Base-by-base conservation (phyloP, 2,113 vertebrate species). In the Mus spicilegus region DNA sequence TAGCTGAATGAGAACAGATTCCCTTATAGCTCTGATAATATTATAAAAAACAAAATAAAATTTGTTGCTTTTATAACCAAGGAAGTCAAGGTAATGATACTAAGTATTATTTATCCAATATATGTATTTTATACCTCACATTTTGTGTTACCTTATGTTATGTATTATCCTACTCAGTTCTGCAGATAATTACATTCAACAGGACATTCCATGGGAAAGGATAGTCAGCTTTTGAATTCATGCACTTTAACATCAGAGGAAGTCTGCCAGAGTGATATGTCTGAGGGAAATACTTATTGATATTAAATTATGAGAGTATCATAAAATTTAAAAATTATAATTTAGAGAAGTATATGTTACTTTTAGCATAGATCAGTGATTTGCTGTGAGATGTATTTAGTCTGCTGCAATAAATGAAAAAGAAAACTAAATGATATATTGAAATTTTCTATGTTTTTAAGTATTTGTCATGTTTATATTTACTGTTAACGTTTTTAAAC, bases 371-470 rank as follows among this genome's bases (percentile, higher is more conserved):
- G n/a, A 69, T 92, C 46, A 88, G 11, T 90, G 39, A 88, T 84
- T 94, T 89, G 3, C 20, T 93, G 2, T 90, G 36, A 87, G 36
- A 39, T 58, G 0, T 90, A 49, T 87, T 94, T 77, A 46, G 69
- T 61, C 86, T 61, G 61, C 7, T 87, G 33, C 10, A 90, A 20
- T 39, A 58, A 70, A 61, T 11, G 49, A 87, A 65, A 56, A 80
- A 49, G 28, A 72, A 63, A 88, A 11, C 17, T 36, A 89, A 91
- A 90, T 92, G 72, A n/a, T 87, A 4, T 65, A 67, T 26, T 86
- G 49, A 95, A 93, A 92, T 88, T 87, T 20, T 87, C 1, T 86
- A 69, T 93, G n/a, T 76, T 92, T 95, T 92, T 36, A 90, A 51
- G 77, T 89, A 95, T 22, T 92, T 49, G 78, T 42, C 36, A 75